These are phyloP conservation scores for Callipepla squamata DNA, from an alignment of 2,113 vertebrate species.

Conservation along the genomic window DNA sequence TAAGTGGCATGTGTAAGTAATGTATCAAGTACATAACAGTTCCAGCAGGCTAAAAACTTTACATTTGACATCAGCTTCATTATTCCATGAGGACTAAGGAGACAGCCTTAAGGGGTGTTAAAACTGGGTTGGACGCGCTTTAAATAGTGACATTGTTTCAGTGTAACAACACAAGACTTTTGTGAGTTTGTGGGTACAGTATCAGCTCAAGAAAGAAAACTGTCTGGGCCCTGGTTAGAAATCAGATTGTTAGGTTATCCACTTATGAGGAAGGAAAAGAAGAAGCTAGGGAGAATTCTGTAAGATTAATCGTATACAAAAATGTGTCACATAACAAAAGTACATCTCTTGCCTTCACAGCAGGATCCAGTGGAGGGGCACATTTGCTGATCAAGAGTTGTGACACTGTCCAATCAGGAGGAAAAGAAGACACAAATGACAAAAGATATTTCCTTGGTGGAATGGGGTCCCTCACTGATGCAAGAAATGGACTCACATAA, in stretches of 20 bases:
- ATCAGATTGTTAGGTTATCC: neutral
- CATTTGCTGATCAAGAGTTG: neutral
- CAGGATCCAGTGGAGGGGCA: neutral
- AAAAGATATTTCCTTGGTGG: neutral
- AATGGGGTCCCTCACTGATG: neutral
- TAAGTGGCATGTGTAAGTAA: conserved; percentile 36
- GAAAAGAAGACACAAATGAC: neutral
- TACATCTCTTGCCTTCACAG: neutral
- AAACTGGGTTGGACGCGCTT: neutral
- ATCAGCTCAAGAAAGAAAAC: conserved; percentile 8
- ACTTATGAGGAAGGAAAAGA: neutral
- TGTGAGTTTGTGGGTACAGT: neutral
- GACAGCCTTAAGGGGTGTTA: neutral
- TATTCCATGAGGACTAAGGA: neutral
- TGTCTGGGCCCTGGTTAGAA: neutral
- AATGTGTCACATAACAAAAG: neutral
- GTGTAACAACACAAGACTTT: neutral
- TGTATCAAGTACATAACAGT: neutral
- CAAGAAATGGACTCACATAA: conserved; percentile 45
- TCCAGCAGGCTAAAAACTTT: conserved; percentile 44
- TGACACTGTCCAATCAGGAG: neutral
- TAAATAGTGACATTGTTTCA: conserved; percentile 18
- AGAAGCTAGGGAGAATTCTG: neutral
- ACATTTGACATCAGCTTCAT: conserved; percentile 24
- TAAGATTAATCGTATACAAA: conserved; percentile 1